phyloP scores from a whole-genome alignment of 2,113 vertebrate genomes.

The Thomomys bottae region DNA sequence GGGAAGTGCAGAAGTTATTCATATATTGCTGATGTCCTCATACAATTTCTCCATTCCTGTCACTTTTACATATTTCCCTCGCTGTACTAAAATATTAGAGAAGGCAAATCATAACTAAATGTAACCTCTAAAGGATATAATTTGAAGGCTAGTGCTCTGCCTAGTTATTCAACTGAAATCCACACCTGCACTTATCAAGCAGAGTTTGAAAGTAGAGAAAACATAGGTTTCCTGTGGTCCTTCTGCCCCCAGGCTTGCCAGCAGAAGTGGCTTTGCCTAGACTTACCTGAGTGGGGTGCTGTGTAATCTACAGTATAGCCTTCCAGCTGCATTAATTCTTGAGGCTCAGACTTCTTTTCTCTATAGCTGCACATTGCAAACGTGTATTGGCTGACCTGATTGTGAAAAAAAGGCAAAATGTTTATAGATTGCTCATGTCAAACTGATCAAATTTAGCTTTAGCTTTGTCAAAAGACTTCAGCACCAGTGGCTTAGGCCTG shows the following conservation, averaged over 20 bases:
- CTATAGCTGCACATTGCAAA: constrained; percentile 99
- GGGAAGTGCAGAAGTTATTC: neutral
- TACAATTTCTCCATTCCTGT: neutral
- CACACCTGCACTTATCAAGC: neutral
- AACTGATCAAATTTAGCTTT: neutral
- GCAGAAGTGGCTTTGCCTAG: neutral
- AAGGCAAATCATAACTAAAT: constrained; percentile 5
- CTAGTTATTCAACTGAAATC: neutral
- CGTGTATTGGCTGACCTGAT: constrained; percentile 98
- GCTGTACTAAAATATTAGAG: neutral
- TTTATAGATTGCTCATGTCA: constrained; percentile 51
- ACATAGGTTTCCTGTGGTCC: neutral
- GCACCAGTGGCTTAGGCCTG: too few species aligned
- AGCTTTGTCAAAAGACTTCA: neutral
- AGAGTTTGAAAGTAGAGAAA: neutral
- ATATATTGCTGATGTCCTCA: neutral
- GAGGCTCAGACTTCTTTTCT: constrained; percentile 98
- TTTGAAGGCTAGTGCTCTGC: neutral
- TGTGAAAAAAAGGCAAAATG: constrained; percentile 69
- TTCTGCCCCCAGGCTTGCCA: neutral
- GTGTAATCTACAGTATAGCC: constrained; percentile 99
- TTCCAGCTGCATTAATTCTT: constrained; percentile 98
- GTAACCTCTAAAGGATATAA: neutral
- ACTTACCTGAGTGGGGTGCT: constrained; percentile 93
- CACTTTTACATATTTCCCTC: neutral